Base-by-base conservation (phyloP, 2,113 vertebrate genomes). In the Amphiprion ocellaris region DNA sequence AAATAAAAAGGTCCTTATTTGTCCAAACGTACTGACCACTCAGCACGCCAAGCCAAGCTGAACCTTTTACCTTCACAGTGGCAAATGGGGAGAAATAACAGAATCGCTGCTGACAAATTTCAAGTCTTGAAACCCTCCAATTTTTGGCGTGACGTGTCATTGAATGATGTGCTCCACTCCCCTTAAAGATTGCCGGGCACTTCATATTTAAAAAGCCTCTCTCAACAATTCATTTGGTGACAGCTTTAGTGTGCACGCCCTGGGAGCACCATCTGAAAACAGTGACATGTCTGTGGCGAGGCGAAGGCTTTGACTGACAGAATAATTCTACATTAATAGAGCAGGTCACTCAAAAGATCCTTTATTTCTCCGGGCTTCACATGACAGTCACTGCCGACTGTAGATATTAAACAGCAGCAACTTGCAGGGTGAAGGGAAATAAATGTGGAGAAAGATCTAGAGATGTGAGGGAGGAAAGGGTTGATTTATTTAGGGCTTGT, bases 261-360 rank as follows among this genome's bases (percentile, higher is more conserved):
- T 16, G 23, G n/a, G 75, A 85, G 73, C 63, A 63, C 63, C 82
- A 70, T 86, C 64, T 61, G 67, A 84, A 87, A 79, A 74, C 64
- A 23, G 24, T 72, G 86, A 81, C 87, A 77, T 63, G 81, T 88
- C 85, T 46, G 11, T 10, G 67, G 67, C 21, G 28, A 58, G 61
- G 67, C 72, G 55, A 67, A 74, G 63, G 41, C 80, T 37, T 73
- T 88, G 89, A 92, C 49, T 86, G 92, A 90, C 91, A 78, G 89
- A 79, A 81, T 90, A 87, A 92, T 91, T 93, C 84, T 79, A 24
- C 83, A 63, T 84, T 88, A 88, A 88, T 62, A 70, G 69, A 83
- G 74, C 10, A 0, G 89, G 80, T 89, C 83, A 77, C 74, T 81
- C 67, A 66, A 55, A 33, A 77, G 50, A 74, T 65, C 62, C 41